phyloP scores from a whole-genome alignment of 2,888 invertebrate genomes.

The Volucella bombylans region DNA sequence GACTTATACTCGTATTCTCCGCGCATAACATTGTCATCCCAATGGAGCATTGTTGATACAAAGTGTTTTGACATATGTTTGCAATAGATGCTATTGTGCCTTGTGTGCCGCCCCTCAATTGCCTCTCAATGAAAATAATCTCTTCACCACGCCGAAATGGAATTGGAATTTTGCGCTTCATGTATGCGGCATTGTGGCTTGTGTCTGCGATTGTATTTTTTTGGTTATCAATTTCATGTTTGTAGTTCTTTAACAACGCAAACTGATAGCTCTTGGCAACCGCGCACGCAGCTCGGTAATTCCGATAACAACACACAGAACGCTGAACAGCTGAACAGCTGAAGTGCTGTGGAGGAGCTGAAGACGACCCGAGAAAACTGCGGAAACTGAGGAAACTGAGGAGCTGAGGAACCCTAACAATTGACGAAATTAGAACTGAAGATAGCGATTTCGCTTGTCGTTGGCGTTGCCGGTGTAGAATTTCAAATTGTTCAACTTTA shows the following conservation, averaged over 20 bases:
- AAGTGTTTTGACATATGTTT: constrained; percentile 69
- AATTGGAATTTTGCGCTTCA: background rate
- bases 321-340: background rate
- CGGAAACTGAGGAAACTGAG: background rate
- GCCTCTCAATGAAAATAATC: constrained; percentile 27
- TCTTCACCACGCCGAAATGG: background rate
- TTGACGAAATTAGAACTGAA: constrained; percentile 53
- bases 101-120: constrained; percentile 17
- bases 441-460: constrained; percentile 40
- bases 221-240: constrained; percentile 64
- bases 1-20: constrained; percentile 3
- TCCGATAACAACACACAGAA: constrained; percentile 34
- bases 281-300: background rate
- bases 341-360: background rate
- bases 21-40: constrained; percentile 5
- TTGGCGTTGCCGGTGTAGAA: constrained; percentile 32
- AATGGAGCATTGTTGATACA: constrained; percentile 46
- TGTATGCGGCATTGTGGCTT: background rate
- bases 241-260: constrained; percentile 55
- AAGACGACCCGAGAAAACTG: background rate
- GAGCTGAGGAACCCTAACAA: background rate
- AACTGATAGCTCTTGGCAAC: constrained; percentile 49
- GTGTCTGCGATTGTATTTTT: constrained; percentile 49
- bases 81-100: constrained; percentile 15
- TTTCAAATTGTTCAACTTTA: constrained; percentile 62